phyloP scores from a whole-genome alignment of 2,888 invertebrate genomes.

The Torymus texanus region DNA sequence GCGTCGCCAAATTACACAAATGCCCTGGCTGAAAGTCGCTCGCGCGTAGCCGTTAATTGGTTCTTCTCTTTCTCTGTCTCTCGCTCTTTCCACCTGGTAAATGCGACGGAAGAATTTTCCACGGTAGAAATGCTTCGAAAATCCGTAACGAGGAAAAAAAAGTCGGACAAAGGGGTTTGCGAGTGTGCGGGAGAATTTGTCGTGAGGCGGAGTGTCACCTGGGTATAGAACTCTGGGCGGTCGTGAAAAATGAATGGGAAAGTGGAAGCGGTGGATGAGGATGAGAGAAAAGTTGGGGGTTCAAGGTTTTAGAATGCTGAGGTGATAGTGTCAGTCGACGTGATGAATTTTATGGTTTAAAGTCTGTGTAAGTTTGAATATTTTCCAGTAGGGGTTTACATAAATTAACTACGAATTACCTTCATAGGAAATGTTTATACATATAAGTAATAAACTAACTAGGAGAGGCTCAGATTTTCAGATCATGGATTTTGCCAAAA shows the following conservation, averaged over 20 bases:
- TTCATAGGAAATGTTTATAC: no score
- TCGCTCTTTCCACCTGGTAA: not conserved
- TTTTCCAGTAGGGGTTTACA: no score
- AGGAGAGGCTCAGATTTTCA: no score
- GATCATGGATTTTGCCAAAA: no score
- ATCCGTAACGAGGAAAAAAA: slow-evolving; percentile 17
- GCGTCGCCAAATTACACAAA: slow-evolving; percentile 45
- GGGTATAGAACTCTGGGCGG: not conserved
- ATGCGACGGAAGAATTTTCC: slow-evolving; percentile 25
- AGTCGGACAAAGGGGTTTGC: slow-evolving; percentile 32
- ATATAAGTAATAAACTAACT: no score
- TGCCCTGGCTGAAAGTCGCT: slow-evolving; percentile 30
- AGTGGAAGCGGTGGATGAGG: slow-evolving; percentile 28
- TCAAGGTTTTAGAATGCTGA: no score
- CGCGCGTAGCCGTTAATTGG: slow-evolving; percentile 31
- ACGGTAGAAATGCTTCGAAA: slow-evolving; percentile 10
- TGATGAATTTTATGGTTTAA: no score
- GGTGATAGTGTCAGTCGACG: no score
- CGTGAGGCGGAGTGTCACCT: not conserved
- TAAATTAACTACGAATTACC: no score
- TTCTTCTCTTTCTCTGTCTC: slow-evolving; percentile 19
- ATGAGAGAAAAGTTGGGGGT: not conserved
- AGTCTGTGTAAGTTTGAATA: no score
- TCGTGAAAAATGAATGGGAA: slow-evolving; percentile 53
- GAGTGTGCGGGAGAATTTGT: slow-evolving; percentile 21